A percentile compares a stretch with the other conserved stretches of the same genome.
These are phyloP conservation scores for Sphenopsis melanotis DNA, from an alignment of 2,797 vertebrate species.

Conservation along the genomic window DNA sequence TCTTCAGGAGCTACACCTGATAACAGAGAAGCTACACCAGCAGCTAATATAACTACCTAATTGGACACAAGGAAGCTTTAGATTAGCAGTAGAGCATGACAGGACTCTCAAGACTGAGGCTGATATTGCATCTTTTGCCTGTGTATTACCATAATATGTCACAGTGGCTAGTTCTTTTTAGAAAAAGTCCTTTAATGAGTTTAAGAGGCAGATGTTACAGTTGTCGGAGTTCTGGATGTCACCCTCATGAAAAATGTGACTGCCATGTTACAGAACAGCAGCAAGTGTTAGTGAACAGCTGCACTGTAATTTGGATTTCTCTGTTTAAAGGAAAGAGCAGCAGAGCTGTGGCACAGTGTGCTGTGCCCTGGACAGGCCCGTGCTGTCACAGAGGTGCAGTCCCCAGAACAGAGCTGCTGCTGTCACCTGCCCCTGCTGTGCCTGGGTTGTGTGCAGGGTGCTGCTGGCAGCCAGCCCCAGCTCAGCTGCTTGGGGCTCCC, in stretches of 20 bases:
- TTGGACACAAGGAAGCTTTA: neutral
- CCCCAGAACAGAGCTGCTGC: neutral
- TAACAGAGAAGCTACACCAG: neutral
- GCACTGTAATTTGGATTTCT: neutral
- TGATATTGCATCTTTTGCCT: neutral
- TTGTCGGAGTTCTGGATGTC: neutral
- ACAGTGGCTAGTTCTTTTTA: neutral
- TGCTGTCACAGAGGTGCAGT: neutral
- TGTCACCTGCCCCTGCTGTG: neutral
- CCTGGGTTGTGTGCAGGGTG: neutral
- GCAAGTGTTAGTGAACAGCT: neutral
- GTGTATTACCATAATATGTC: neutral
- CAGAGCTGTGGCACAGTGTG: neutral
- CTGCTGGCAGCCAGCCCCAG: neutral
- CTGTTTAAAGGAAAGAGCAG: neutral
- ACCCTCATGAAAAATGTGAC: neutral
- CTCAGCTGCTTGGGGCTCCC: neutral
- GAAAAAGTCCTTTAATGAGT: neutral
- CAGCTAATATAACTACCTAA: neutral
- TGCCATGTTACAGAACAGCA: neutral
- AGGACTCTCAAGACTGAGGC: neutral
- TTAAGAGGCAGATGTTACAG: neutral
- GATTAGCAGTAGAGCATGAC: neutral
- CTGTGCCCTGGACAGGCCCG: fast-evolving
- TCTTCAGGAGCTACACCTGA: conserved; percentile 23